phyloP scores from a whole-genome alignment of 2,113 vertebrate genomes.

The Callionymus lyra region DNA sequence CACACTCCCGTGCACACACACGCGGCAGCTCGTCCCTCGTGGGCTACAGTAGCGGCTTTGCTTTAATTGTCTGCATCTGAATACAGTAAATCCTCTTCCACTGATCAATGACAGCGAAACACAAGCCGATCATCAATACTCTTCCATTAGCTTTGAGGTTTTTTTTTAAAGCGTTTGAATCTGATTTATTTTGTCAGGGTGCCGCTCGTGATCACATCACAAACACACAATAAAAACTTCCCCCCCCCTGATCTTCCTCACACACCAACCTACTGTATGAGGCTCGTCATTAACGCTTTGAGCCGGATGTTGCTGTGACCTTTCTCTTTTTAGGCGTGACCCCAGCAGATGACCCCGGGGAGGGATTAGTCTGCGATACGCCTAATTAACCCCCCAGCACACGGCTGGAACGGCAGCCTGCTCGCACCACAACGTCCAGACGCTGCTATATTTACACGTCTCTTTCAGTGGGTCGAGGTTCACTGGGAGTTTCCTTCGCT shows the following conservation, averaged over 20 bases:
- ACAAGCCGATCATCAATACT: conserved; percentile 36
- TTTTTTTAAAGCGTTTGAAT: neutral
- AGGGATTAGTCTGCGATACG: conserved; percentile 53
- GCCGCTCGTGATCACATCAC: neutral
- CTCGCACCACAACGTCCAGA: conserved; percentile 6
- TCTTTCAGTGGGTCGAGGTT: neutral
- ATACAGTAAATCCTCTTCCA: conserved; percentile 47
- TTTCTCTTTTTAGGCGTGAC: conserved; percentile 52
- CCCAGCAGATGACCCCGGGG: conserved; percentile 53
- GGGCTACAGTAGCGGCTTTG: conserved; percentile 46
- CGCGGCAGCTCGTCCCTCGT: conserved; percentile 25
- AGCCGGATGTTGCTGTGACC: conserved; percentile 59
- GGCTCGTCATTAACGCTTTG: conserved; percentile 41
- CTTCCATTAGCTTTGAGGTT: conserved; percentile 33
- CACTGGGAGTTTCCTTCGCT: rapidly evolving
- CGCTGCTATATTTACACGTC: neutral
- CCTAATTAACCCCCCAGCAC: conserved; percentile 44
- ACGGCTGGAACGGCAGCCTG: conserved; percentile 8
- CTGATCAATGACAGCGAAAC: conserved; percentile 54
- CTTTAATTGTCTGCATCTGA: conserved; percentile 31
- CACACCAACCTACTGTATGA: conserved; percentile 35
- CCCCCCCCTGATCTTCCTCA: conserved; percentile 1
- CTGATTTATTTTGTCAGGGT: neutral
- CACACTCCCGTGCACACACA: conserved; percentile 32
- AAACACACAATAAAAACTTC: neutral